Conservation (phyloP, 2,888 invertebrate species). For the Perithous albicinctus region DNA sequence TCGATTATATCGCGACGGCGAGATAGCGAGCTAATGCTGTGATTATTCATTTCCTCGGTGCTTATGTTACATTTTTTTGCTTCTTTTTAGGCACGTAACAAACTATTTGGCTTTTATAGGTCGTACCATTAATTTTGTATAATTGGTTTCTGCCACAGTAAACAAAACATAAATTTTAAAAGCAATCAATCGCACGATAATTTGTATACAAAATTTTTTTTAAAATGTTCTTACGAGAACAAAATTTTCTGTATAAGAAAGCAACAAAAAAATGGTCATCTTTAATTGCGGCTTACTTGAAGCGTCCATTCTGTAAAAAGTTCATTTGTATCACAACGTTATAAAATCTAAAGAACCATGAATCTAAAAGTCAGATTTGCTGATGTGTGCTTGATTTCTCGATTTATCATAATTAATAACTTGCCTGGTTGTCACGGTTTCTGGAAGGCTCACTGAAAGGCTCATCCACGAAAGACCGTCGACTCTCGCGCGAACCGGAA, state of each 20-base stretch:
- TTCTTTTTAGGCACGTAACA: not conserved
- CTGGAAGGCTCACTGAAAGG: conserved; percentile 1
- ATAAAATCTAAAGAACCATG: not conserved
- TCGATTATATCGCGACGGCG: not conserved
- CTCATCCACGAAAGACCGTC: conserved; percentile 3
- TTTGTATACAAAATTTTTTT: too few relatives aligned
- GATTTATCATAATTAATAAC: conserved; percentile 19
- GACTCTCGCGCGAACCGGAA: conserved; percentile 33
- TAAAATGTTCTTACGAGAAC: too few relatives aligned
- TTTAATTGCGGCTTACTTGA: too few relatives aligned
- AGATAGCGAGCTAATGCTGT: not conserved
- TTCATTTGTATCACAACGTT: not conserved
- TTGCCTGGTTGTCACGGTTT: not conserved
- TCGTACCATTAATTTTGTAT: not conserved
- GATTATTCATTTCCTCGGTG: not conserved
- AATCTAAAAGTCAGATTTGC: not conserved
- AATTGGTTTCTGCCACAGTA: not conserved
- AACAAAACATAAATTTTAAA: too few relatives aligned
- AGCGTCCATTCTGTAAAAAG: not conserved
- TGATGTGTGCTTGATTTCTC: not conserved
- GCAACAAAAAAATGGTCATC: too few relatives aligned
- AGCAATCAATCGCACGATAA: too few relatives aligned
- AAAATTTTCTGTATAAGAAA: too few relatives aligned
- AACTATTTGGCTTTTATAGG: not conserved
- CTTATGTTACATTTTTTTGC: not conserved